phyloP scores from a whole-genome alignment of 2,113 vertebrate species.

The Pseudonaja textilis region DNA sequence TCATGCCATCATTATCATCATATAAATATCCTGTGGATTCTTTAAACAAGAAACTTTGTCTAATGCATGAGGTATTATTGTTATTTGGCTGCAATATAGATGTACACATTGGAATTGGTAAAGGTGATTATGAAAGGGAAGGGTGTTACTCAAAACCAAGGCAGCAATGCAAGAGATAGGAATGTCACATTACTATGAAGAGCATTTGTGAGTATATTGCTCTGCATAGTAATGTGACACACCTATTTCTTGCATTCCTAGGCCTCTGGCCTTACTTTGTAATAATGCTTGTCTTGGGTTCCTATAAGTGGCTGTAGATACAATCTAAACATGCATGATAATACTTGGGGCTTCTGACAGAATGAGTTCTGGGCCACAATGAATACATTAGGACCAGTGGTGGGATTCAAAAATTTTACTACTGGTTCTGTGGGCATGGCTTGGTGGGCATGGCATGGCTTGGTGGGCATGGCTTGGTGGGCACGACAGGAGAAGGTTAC shows the following conservation, averaged over 20 bases:
- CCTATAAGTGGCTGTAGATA: not conserved
- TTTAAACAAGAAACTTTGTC: not conserved
- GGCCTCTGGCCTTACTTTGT: slow-evolving; percentile 4
- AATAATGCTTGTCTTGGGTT: not conserved
- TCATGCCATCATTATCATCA: not conserved
- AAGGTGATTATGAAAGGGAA: not conserved
- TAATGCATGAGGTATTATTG: not conserved
- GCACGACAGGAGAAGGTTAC: no score
- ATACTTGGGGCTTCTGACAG: not conserved
- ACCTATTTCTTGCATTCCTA: not conserved
- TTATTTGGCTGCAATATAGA: not conserved
- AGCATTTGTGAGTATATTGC: not conserved
- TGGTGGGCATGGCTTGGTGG: no score
- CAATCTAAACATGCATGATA: not conserved
- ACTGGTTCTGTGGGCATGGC: no score
- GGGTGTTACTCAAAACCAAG: not conserved
- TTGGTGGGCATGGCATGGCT: no score
- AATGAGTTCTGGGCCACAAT: not conserved
- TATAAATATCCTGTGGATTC: not conserved
- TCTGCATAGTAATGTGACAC: not conserved
- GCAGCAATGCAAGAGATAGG: slow-evolving; percentile 1
- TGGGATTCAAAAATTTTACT: no score
- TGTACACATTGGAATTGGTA: not conserved
- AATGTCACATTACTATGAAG: not conserved
- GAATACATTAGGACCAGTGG: not conserved